Evolutionary conservation across 2,797 vertebrate genomes (phyloP), one percentile per base, ranked within the genome.

Genomic region (Siniperca undulata): DNA sequence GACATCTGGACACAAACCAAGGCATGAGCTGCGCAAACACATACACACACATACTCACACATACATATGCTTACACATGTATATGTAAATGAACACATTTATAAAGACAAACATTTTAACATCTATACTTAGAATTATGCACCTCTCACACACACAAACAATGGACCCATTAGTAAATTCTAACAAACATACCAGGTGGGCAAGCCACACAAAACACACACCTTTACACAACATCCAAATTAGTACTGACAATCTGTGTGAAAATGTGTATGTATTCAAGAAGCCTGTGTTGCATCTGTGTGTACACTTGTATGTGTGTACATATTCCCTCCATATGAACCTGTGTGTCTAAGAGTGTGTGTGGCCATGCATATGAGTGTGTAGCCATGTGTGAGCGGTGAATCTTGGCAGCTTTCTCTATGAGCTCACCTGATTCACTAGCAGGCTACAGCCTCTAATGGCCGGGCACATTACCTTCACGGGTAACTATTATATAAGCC

Each of bases 1-100:
- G 90, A 86, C 90, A 86, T 89, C 89, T 93, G 92, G 93, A 93
- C 86, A 27, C 58, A 59, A 67, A 86, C 91, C 92, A 94, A 92
- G 79, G 62, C 79, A 70, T 62, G 84, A 85, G 81, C 70, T 50
- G 40, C 34, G 4, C 7, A 16, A 74, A 86, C 30, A 38, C 19
- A 60, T 24, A 82, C 61, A 81, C 58, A 76, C 61, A 79, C 36
- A 61, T 48, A 72, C 19, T 36, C 36, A 70, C 40, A 75, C 10
- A 71, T 1, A 85, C 34, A 68, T 20, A 72, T 11, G 50, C 68
- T 20, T 30, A 62, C 46, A 77, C 48, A 36, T 55, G 20, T 38
- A 50, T 50, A 66, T n/a, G 19, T 5, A 67, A 66, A 60, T 16
- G 2, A 81, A 76, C 24, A 66, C n/a, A 16, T 34, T 58, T 44